Percentiles rank a stretch among this genome's conserved stretches.
These are phyloP conservation scores for Spodoptera litura DNA, from an alignment of 1,140 invertebrate genomes.

Conservation along the genomic window DNA sequence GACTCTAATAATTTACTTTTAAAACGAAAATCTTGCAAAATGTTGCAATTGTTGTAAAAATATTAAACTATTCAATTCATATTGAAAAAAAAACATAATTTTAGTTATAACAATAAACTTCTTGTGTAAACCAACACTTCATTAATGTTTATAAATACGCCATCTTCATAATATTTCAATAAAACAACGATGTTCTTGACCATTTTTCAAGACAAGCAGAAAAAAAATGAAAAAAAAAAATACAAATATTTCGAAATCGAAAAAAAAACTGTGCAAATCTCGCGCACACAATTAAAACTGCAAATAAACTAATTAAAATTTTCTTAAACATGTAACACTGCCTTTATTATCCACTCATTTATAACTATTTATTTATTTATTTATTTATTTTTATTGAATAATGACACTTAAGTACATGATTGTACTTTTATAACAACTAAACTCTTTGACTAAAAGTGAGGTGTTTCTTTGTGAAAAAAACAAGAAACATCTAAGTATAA, in stretches of 20 bases:
- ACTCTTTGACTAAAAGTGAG: conserved; percentile 15
- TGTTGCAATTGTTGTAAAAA: too few relatives aligned
- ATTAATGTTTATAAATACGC: too few relatives aligned
- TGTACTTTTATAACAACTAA: conserved; percentile 58
- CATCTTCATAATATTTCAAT: too few relatives aligned
- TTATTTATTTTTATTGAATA: conserved; percentile 46
- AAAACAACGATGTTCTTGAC: too few relatives aligned
- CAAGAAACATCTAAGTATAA: not conserved
- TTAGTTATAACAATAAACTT: too few relatives aligned
- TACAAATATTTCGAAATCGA: not conserved
- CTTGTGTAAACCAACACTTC: too few relatives aligned
- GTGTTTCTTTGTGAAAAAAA: conserved; percentile 8
- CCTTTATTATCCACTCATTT: conserved; percentile 40
- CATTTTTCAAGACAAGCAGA: too few relatives aligned
- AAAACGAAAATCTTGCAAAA: too few relatives aligned
- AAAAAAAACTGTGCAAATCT: conserved; percentile 12
- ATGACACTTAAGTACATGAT: conserved; percentile 74
- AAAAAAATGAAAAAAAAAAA: not conserved
- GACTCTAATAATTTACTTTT: too few relatives aligned
- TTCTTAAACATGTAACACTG: conserved; percentile 39
- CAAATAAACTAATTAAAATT: conserved; percentile 40
- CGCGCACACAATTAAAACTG: conserved; percentile 27
- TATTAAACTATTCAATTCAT: too few relatives aligned
- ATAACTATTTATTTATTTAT: conserved; percentile 53
- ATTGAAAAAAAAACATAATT: too few relatives aligned